Evolutionary conservation across 2,888 invertebrate species (phyloP), one percentile per base, ranked within the genome.

Genomic region (Panzeria rudis): DNA sequence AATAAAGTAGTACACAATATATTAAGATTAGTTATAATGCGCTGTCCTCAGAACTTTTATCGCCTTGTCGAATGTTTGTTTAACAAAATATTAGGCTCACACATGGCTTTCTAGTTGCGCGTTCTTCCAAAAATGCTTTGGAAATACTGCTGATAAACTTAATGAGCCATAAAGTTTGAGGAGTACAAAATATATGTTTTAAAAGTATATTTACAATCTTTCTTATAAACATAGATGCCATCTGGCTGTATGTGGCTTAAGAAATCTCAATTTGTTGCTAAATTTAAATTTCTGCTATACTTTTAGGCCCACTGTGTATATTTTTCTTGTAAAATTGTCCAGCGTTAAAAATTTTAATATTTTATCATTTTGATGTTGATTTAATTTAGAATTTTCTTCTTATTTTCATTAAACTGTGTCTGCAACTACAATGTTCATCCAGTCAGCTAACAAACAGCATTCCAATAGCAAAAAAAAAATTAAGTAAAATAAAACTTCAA

Each of bases 401-500:
- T 47, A 17, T 72, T 64, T 56, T 59, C 50, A 11, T 32, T 15
- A 64, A 29, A 29, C 2, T 4, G 5, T 4, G 5, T 29, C 29
- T 29, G 29, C 59, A 41, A 66, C 61, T 11, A 20, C 32, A 50
- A 73, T 41, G 13, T 25, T 38, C 56, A 56, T 29, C 9, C 69
- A 62, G 17, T 47, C 47, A 41, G 66, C 59, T 66, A 72, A 72
- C 56, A 47, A 64, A 15, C 56, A 59, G 25, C 56, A 83, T 77
- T 71, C 59, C 56, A 35, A 82, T 64, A 64, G 9, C 17, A 0
- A 66, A 68, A 29, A 29, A 29, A 5, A 56, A 29, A 29, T 32
- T 11, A 66, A 20, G 13, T n/a, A 47, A 73, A 79, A 69, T 29
- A 29, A 29, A 64, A 66, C 29, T 44, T 32, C 13, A 59, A 68